Evolutionary conservation across 1,140 invertebrate genomes (phyloP).

Genomic region (Leptestheria dahalacensis): DNA sequence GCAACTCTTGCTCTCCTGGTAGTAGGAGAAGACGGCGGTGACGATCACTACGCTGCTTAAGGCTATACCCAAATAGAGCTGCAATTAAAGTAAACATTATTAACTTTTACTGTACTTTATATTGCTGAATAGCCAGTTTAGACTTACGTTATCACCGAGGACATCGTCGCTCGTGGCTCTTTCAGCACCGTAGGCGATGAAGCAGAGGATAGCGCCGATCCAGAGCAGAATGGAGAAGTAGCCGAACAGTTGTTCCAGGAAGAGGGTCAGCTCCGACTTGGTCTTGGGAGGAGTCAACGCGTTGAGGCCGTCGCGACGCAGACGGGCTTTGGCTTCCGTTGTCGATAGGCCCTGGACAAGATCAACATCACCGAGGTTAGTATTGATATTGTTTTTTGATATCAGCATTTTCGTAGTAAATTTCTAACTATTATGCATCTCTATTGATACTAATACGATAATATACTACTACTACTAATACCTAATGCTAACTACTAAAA

Average conservation of each 20-base stretch:
- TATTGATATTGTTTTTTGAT: no score
- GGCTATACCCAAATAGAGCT: conserved; percentile 86
- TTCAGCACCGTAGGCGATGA: conserved; percentile 47
- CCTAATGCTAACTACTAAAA: no score
- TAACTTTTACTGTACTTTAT: no score
- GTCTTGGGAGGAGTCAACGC: conserved; percentile 42
- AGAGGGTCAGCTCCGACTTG: conserved; percentile 47
- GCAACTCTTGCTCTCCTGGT: conserved; percentile 91
- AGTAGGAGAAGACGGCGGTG: conserved; percentile 94
- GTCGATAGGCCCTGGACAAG: not conserved
- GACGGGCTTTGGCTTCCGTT: conserved; percentile 33
- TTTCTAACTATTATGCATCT: no score
- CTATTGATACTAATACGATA: no score
- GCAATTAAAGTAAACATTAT: no score
- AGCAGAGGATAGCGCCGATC: conserved; percentile 53
- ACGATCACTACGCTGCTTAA: conserved; percentile 88
- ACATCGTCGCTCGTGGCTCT: conserved; percentile 33
- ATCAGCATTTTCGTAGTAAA: no score
- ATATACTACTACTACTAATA: no score
- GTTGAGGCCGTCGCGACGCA: conserved; percentile 49
- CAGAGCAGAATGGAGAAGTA: conserved; percentile 61
- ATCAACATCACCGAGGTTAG: no score
- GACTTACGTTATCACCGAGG: conserved; percentile 18
- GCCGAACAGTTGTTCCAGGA: conserved; percentile 44
- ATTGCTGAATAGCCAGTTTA: no score